A percentile compares a stretch with the other conserved stretches of the same genome.
These are phyloP conservation scores for Apocheima hispidaria DNA, from an alignment of 2,888 invertebrate genomes.

Conservation along the genomic window DNA sequence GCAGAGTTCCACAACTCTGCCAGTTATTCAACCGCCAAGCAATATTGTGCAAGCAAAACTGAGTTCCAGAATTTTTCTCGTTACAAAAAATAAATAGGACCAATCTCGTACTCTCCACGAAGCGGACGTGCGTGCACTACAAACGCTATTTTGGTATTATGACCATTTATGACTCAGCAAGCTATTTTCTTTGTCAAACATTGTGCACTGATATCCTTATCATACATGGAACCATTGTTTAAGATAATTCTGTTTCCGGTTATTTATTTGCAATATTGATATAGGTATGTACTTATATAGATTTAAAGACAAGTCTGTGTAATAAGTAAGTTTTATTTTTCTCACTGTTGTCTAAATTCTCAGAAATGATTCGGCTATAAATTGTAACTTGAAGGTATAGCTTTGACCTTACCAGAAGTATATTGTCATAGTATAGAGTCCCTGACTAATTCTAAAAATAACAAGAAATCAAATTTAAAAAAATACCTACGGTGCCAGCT, in stretches of 20 bases:
- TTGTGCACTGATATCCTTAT: constrained; percentile 40
- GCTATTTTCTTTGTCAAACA: constrained; percentile 38
- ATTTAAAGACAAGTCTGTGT: too few species aligned
- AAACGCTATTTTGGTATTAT: constrained; percentile 16
- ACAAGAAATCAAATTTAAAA: constrained; percentile 12
- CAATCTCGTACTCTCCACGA: background rate
- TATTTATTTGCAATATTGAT: constrained; percentile 34
- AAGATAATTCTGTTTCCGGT: constrained; percentile 50
- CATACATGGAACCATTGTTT: constrained; percentile 45
- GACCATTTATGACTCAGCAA: constrained; percentile 37
- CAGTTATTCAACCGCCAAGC: too few species aligned
- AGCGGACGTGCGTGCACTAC: constrained; percentile 1
- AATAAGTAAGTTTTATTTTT: background rate
- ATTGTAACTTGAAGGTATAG: background rate
- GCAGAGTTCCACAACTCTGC: too few species aligned
- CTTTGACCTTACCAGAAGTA: constrained; percentile 10
- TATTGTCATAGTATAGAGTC: background rate
- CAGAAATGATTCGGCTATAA: background rate
- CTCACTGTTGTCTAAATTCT: background rate
- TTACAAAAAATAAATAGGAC: background rate
- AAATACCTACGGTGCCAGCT: background rate
- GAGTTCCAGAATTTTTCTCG: too few species aligned
- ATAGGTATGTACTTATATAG: constrained; percentile 1
- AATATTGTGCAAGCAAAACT: too few species aligned
- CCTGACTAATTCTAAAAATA: constrained; percentile 1